Evolutionary conservation across 2,888 invertebrate species (phyloP), one percentile per base, ranked within the genome.

Genomic region (Syrphus vitripennis): DNA sequence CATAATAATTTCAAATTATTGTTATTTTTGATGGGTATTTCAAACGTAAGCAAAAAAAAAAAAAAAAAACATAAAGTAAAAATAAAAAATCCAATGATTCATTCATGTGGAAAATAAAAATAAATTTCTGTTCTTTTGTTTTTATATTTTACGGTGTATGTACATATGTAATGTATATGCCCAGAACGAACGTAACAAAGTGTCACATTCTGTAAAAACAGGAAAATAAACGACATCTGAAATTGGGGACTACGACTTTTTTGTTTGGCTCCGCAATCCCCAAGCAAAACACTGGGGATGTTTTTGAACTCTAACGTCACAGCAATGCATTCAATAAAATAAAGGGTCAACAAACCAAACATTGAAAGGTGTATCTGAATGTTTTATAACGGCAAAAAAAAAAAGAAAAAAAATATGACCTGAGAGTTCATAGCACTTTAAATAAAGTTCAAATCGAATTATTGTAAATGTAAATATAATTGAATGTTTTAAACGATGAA

Each of bases 251-350:
- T 65, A 45, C 45, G 45, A 45, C 65, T 65, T n/a, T n/a, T n/a
- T n/a, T 31, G 16, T 12, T 63, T 24, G 16, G 16, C 42, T 19
- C 34, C 37, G n/a, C n/a, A n/a, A 37, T 29, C 53, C 69, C 61
- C 40, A 5, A 26, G 34, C 21, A 19, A 5, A 26, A 45, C 21
- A 19, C 4, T 3, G 31, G 29, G 31, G 45, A 16, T 70, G 50
- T 67, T 57, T 77, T 59, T 77, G 65, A 82, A 65, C 71, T 71
- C 57, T 50, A 24, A 42, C 71, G 63, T 65, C 65, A 65, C 82
- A n/a, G n/a, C n/a, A 77, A 65, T 76, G 48, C 40, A 65, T 29
- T 45, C 24, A 34, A 5, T 14, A 37, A n/a, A n/a, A n/a, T 21
- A 34, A 37, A 37, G 65, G 77, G 71, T 77, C 77, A 77, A 77